A percentile compares a stretch with the other conserved stretches of the same genome.
Evolutionary conservation across 2,113 vertebrate species (phyloP).

Genomic region (Pluvialis apricaria): DNA sequence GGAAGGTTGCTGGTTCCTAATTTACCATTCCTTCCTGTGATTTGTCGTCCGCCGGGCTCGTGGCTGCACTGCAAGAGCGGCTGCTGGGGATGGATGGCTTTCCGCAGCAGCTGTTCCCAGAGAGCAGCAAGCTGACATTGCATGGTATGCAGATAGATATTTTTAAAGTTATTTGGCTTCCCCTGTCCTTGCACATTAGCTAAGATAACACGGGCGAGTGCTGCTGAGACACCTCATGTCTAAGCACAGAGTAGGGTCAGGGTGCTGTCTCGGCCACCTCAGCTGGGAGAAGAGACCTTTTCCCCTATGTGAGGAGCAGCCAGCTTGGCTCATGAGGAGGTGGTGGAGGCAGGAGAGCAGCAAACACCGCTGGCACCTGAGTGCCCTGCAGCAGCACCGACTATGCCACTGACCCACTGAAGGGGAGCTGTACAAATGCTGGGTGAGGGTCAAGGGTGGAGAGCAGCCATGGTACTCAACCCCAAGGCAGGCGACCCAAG

Average conservation of each 20-base stretch:
- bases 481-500: not conserved
- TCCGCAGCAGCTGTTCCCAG: not conserved
- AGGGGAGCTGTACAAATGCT: not conserved
- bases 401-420: accelerated
- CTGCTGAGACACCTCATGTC: accelerated
- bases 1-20: not conserved
- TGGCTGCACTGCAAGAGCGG: not conserved
- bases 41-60: not conserved
- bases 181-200: not conserved
- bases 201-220: accelerated
- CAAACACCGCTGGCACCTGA: not conserved
- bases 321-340: accelerated
- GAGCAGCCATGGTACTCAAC: not conserved
- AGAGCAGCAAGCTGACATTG: not conserved
- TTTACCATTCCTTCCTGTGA: not conserved
- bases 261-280: not conserved
- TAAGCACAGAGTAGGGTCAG: too few relatives aligned
- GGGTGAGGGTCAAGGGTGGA: not conserved
- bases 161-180: not conserved
- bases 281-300: not conserved
- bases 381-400: accelerated
- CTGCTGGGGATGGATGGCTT: not conserved
- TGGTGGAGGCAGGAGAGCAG: not conserved
- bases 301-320: not conserved
- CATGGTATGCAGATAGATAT: not conserved